Percentiles rank a stretch among this genome's conserved stretches.
Evolutionary conservation across 1,140 invertebrate genomes (phyloP).

Genomic region (Drosophila dunni): DNA sequence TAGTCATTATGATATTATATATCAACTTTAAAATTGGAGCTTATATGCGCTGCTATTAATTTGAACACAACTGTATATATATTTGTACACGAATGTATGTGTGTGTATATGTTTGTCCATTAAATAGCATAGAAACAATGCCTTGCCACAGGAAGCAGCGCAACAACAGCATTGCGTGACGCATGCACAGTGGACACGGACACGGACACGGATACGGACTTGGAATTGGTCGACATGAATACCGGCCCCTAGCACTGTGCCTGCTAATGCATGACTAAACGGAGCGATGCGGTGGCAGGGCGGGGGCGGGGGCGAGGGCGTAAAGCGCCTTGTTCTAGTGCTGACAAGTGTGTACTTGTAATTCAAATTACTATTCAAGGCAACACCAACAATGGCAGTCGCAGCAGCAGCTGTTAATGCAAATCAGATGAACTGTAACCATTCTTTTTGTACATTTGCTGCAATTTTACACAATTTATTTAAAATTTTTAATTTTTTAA

Average conservation of each 20-base stretch:
- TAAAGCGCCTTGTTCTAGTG: background rate
- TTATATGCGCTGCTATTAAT: too few relatives aligned
- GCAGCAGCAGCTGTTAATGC: conserved; percentile 26
- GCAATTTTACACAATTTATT: background rate
- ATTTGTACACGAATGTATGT: too few relatives aligned
- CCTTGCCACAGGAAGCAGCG: background rate
- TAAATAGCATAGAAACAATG: conserved; percentile 39
- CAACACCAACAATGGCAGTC: conserved; percentile 19
- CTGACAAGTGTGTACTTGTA: conserved; percentile 57
- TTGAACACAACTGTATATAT: too few relatives aligned
- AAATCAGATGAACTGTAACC: conserved; percentile 4
- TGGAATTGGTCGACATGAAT: conserved; percentile 5
- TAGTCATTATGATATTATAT: too few relatives aligned
- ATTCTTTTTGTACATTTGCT: background rate
- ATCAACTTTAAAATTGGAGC: too few relatives aligned
- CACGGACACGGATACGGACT: too few relatives aligned
- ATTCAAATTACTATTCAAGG: conserved; percentile 75
- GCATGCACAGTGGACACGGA: conserved; percentile 30
- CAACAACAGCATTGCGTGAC: conserved; percentile 25
- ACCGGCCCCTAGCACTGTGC: background rate
- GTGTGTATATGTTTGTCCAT: too few relatives aligned
- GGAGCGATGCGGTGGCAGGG: conserved; percentile 1
- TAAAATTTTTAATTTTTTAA: too few relatives aligned
- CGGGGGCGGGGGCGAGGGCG: conserved; percentile 4
- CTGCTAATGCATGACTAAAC: background rate